Conservation (phyloP, 1,140 invertebrate genomes). For the Nomia melanderi region DNA sequence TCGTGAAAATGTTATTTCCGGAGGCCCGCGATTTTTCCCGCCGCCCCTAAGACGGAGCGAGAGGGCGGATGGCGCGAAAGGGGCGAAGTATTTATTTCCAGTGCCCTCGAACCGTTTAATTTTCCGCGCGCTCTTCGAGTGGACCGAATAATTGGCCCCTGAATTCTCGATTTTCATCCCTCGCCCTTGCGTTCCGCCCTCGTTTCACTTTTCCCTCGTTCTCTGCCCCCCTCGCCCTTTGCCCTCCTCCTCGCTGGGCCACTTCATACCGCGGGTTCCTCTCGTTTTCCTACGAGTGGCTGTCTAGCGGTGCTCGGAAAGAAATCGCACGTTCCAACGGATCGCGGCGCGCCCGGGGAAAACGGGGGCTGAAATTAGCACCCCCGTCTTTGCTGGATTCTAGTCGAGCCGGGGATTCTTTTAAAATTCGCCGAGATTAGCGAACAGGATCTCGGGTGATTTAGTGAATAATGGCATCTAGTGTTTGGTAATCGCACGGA, state of each 20-base stretch:
- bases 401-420: too few relatives aligned
- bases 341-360: background rate
- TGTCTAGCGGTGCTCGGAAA: slow-evolving; percentile 8
- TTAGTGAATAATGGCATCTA: too few relatives aligned
- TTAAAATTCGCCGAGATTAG: too few relatives aligned
- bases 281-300: slow-evolving; percentile 21
- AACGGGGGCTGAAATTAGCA: background rate
- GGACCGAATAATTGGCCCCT: slow-evolving; percentile 37
- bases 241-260: too few relatives aligned
- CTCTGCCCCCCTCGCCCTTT: background rate
- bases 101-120: slow-evolving; percentile 51
- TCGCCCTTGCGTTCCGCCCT: background rate
- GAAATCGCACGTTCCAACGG: slow-evolving; percentile 12
- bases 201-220: background rate
- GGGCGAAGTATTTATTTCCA: slow-evolving; percentile 47
- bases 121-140: slow-evolving; percentile 37
- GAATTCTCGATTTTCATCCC: slow-evolving; percentile 54
- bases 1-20: slow-evolving; percentile 1
- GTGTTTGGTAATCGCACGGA: too few relatives aligned
- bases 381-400: background rate
- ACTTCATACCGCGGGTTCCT: too few relatives aligned
- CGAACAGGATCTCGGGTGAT: too few relatives aligned
- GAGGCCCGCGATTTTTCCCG: background rate
- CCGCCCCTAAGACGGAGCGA: slow-evolving; percentile 26
- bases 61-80: slow-evolving; percentile 29